A percentile compares a stretch with the other conserved stretches of the same genome.
Evolutionary conservation across 2,113 vertebrate genomes (phyloP).

Genomic region (Bos taurus): DNA sequence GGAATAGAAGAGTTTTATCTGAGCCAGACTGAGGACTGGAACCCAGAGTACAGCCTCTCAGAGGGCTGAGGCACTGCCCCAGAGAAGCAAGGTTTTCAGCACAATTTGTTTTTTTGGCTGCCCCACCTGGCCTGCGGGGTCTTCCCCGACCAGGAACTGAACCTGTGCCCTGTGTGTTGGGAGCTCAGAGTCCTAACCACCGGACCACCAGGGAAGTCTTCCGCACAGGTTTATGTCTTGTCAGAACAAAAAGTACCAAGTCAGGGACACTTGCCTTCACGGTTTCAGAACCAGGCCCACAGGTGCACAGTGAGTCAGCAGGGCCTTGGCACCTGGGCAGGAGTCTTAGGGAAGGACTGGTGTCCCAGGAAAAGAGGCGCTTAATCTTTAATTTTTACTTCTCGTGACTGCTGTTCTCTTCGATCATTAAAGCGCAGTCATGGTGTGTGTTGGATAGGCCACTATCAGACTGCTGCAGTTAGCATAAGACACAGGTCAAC

Average conservation of each 20-base stretch:
- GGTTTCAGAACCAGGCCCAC: background rate
- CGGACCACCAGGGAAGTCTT: background rate
- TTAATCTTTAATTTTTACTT: background rate
- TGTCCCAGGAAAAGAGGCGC: accelerated
- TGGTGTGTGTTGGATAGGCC: background rate
- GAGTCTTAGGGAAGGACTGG: background rate
- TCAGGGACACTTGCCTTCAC: background rate
- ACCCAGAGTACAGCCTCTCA: background rate
- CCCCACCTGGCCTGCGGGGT: background rate
- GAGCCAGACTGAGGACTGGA: background rate
- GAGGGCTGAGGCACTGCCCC: background rate
- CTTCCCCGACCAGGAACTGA: background rate
- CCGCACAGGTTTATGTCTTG: background rate
- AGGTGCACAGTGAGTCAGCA: background rate
- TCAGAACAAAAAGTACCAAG: background rate
- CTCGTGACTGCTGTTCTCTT: accelerated
- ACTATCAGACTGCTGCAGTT: background rate
- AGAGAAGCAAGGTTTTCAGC: background rate
- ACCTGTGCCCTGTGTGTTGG: background rate
- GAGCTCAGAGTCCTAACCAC: background rate
- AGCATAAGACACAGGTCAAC: background rate
- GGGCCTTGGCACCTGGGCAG: background rate
- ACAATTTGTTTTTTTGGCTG: background rate
- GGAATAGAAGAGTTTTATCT: background rate
- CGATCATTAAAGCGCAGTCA: background rate